Percentiles rank a stretch among this genome's conserved stretches.
Conservation (phyloP, 2,113 vertebrate species). For the Crotalus viridis region DNA sequence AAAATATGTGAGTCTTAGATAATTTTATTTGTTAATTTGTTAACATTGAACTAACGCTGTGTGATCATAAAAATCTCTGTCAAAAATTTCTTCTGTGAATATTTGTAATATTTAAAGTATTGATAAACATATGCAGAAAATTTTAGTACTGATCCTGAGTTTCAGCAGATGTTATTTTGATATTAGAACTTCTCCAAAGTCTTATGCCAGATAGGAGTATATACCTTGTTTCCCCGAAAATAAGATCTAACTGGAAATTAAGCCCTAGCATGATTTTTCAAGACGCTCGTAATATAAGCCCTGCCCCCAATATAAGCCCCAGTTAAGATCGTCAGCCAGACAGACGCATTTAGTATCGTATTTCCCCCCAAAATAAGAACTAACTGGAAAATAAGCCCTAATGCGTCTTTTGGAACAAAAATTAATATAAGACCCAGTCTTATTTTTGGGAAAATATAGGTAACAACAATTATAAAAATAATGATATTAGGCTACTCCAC, state of each 20-base stretch:
- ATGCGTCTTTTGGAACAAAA: too few relatives aligned
- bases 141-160: background rate
- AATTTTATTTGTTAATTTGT: background rate
- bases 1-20: background rate
- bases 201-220: background rate
- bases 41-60: constrained; percentile 7
- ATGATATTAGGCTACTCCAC: background rate
- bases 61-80: background rate
- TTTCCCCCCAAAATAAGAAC: too few relatives aligned
- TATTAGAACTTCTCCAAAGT: constrained; percentile 5
- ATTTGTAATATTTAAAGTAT: background rate
- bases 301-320: too few relatives aligned
- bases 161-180: background rate
- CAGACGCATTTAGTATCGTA: too few relatives aligned
- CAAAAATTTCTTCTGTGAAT: background rate
- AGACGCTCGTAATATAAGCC: too few relatives aligned
- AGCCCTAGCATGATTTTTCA: too few relatives aligned
- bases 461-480: background rate
- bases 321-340: too few relatives aligned
- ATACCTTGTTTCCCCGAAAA: too few relatives aligned
- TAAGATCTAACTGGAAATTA: too few relatives aligned
- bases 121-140: constrained; percentile 30
- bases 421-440: too few relatives aligned
- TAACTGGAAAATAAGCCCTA: too few relatives aligned
- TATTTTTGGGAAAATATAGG: too few relatives aligned